Conservation (phyloP, 2,888 invertebrate species). For the Euproctis similis region DNA sequence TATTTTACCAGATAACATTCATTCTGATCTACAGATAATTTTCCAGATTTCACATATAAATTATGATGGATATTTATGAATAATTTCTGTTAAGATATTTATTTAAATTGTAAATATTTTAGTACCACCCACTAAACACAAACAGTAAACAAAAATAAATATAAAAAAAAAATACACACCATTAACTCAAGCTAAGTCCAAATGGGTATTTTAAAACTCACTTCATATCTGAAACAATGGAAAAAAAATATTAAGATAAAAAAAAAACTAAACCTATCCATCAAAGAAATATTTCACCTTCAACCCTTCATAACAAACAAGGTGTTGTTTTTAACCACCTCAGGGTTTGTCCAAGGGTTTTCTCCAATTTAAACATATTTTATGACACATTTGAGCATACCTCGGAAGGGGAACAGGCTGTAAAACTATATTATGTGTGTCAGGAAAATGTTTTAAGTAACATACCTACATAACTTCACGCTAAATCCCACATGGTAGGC, state of each 20-base stretch:
- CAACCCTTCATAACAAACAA: slow-evolving; percentile 18
- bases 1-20: slow-evolving; percentile 19
- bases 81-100: too few species aligned
- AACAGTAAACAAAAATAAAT: too few species aligned
- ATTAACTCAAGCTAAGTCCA: not conserved
- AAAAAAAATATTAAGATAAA: slow-evolving; percentile 7
- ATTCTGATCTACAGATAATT: slow-evolving; percentile 14
- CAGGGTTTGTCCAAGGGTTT: slow-evolving; percentile 36
- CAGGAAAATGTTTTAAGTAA: slow-evolving; percentile 29
- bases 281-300: slow-evolving; percentile 8
- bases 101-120: too few species aligned
- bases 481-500: too few species aligned
- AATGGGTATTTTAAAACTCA: not conserved
- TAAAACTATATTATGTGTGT: slow-evolving; percentile 50
- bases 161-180: slow-evolving; percentile 4
- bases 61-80: too few species aligned
- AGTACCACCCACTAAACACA: too few species aligned
- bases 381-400: slow-evolving; percentile 51
- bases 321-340: too few species aligned
- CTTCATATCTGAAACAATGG: slow-evolving; percentile 20
- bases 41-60: slow-evolving; percentile 12
- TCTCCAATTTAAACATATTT: slow-evolving; percentile 40
- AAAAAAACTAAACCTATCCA: slow-evolving; percentile 7
- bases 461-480: too few species aligned
- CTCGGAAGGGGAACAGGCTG: slow-evolving; percentile 43